Evolutionary conservation across 1,140 invertebrate species (phyloP).

Genomic region (Drosophila trapezifrons): DNA sequence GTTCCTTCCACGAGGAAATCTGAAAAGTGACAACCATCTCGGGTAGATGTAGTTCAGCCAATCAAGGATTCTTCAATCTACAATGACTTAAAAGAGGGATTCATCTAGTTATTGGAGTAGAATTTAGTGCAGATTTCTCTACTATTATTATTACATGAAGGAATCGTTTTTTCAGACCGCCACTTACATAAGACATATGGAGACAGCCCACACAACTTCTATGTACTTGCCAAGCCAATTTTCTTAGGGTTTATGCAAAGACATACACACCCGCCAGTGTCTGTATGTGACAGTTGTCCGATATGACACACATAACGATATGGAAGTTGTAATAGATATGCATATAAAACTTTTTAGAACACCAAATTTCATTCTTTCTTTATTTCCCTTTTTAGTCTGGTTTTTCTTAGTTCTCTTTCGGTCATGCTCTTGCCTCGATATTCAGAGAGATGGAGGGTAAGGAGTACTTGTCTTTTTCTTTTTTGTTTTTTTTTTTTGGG

Average conservation of each 20-base stretch:
- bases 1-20: not conserved
- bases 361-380: conserved; percentile 39
- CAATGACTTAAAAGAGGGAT: not conserved
- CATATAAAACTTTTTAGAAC: conserved; percentile 69
- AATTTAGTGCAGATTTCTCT: not conserved
- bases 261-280: conserved; percentile 2
- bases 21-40: conserved; percentile 10
- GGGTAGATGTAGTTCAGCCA: conserved; percentile 2
- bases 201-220: conserved; percentile 16
- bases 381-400: conserved; percentile 13
- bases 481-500: too few species aligned
- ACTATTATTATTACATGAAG: not conserved
- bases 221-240: conserved; percentile 16
- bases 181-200: conserved; percentile 22
- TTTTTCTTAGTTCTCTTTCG: conserved; percentile 18
- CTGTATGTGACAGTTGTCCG: conserved; percentile 31
- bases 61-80: not conserved
- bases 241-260: conserved; percentile 35
- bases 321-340: conserved; percentile 57
- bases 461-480: conserved; percentile 33
- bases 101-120: conserved; percentile 1
- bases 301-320: conserved; percentile 25
- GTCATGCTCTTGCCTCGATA: conserved; percentile 5
- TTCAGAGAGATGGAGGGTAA: conserved; percentile 2
- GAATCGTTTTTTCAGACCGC: not conserved